Percentiles rank a stretch among this genome's conserved stretches.
Evolutionary conservation across 2,797 vertebrate species (phyloP).

Genomic region (Chromis chromis): DNA sequence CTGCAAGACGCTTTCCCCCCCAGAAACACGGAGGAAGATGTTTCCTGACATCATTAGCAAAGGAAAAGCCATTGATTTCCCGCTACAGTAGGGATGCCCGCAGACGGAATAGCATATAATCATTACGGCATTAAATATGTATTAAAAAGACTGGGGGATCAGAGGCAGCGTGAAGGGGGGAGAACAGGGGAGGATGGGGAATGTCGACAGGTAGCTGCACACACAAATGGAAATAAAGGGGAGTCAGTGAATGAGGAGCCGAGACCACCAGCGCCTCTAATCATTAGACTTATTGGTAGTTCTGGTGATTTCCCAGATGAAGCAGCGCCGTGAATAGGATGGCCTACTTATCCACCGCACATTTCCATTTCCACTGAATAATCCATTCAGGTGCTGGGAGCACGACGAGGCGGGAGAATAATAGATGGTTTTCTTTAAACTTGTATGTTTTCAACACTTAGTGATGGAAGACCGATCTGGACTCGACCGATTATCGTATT

Average conservation of each 20-base stretch:
- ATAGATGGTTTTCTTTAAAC: background rate
- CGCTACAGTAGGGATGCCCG: slow-evolving; percentile 66
- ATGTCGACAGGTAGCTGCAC: slow-evolving; percentile 37
- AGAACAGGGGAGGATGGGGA: background rate
- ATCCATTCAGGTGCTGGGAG: slow-evolving; percentile 51
- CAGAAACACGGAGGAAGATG: slow-evolving; percentile 51
- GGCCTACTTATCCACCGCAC: slow-evolving; percentile 64
- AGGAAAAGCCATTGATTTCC: slow-evolving; percentile 73
- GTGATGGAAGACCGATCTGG: background rate
- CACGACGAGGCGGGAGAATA: slow-evolving; percentile 23
- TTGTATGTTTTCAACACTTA: background rate
- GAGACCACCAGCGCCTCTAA: slow-evolving; percentile 44
- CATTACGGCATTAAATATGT: slow-evolving; percentile 83
- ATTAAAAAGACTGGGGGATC: slow-evolving; percentile 81
- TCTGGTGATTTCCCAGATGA: slow-evolving; percentile 70
- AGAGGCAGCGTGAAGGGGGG: slow-evolving; percentile 47
- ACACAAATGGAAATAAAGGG: slow-evolving; percentile 26
- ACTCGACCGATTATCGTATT: background rate
- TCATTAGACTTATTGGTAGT: slow-evolving; percentile 61
- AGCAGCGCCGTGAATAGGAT: slow-evolving; percentile 59
- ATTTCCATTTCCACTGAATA: slow-evolving; percentile 63
- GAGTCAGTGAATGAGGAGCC: slow-evolving; percentile 22
- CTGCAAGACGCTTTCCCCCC: background rate
- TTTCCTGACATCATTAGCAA: slow-evolving; percentile 79
- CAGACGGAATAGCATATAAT: slow-evolving; percentile 79